Conservation (phyloP, 2,888 invertebrate species). For the Melipona beecheii region DNA sequence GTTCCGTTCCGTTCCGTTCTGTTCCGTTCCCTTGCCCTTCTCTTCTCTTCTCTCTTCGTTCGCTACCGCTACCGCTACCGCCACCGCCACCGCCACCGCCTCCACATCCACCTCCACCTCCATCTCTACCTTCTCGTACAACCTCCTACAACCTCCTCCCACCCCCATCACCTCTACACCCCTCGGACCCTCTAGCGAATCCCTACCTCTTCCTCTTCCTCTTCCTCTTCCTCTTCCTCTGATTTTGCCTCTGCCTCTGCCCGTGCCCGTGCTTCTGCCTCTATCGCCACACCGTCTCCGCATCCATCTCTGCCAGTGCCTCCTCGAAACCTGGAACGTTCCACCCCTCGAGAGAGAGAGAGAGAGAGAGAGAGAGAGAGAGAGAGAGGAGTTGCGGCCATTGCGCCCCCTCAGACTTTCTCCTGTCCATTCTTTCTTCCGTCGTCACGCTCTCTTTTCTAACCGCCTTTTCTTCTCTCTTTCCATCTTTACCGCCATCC, state of each 20-base stretch:
- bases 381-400: conserved; percentile 40
- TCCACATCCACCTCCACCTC: conserved; percentile 42
- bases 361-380: too few relatives aligned
- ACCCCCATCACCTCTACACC: conserved; percentile 32
- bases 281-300: conserved; percentile 42
- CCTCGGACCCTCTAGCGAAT: conserved; percentile 18
- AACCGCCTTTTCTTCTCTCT: not conserved
- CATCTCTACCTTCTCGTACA: conserved; percentile 60
- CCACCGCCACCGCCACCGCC: conserved; percentile 9
- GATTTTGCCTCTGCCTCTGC: conserved; percentile 23
- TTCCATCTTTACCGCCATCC: not conserved
- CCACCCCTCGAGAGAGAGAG: conserved; percentile 63
- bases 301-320: conserved; percentile 44
- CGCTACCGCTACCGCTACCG: too few relatives aligned
- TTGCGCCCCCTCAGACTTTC: conserved; percentile 69
- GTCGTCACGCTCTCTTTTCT: conserved; percentile 5
- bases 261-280: conserved; percentile 13
- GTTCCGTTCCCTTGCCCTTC: too few relatives aligned
- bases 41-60: too few relatives aligned
- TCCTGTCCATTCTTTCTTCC: conserved; percentile 55
- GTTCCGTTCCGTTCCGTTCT: too few relatives aligned
- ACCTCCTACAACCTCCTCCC: conserved; percentile 62
- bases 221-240: conserved; percentile 30
- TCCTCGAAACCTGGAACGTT: conserved; percentile 67
- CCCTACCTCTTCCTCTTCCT: conserved; percentile 31